Evolutionary conservation across 2,113 vertebrate species (phyloP).

Genomic region (Mixornis gularis): DNA sequence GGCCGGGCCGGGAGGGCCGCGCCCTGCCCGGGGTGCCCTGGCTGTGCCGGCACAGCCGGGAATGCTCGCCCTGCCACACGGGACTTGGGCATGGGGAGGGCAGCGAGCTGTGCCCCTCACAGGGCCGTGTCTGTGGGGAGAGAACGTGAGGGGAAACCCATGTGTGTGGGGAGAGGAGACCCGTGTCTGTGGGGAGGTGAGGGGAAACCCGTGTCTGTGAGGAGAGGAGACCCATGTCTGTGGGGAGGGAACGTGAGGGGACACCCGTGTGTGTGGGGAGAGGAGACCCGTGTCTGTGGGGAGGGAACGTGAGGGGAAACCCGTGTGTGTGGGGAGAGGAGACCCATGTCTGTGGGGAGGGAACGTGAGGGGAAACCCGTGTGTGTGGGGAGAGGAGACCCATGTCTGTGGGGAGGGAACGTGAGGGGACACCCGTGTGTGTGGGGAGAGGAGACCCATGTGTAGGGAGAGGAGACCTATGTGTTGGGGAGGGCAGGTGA

Average conservation of each 20-base stretch:
- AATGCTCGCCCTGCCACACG: accelerated
- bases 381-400: background rate
- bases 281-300: accelerated
- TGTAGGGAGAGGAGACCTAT: too few species aligned
- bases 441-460: too few species aligned
- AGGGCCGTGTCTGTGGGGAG: background rate
- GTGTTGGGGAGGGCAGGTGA: background rate
- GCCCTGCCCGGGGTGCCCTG: too few species aligned
- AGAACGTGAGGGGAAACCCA: background rate
- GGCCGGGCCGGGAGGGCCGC: background rate
- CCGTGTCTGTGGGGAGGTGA: too few species aligned
- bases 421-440: too few species aligned
- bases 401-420: accelerated
- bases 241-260: background rate
- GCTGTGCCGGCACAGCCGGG: accelerated
- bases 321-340: accelerated
- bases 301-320: background rate
- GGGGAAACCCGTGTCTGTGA: background rate
- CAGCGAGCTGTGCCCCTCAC: background rate
- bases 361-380: background rate
- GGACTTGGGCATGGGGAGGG: background rate
- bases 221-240: accelerated
- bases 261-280: too few species aligned
- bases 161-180: accelerated
- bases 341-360: too few species aligned